Percentiles rank a stretch among this genome's conserved stretches.
phyloP scores from a whole-genome alignment of 1,140 invertebrate species.

The Drosophila eugracilis region DNA sequence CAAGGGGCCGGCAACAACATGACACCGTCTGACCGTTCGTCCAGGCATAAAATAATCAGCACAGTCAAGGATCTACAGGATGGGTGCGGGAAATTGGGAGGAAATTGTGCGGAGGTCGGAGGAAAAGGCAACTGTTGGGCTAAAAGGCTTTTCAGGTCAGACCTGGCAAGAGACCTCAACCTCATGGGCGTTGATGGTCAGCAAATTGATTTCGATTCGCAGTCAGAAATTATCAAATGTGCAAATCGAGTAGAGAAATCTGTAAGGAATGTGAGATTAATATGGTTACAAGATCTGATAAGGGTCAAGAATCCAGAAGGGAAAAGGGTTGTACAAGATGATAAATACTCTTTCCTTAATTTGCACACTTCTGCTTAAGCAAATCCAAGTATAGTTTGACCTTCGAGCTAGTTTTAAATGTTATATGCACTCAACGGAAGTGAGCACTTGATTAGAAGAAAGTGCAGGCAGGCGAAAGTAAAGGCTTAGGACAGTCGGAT shows the following conservation, averaged over 20 bases:
- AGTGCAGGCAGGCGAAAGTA: slow-evolving; percentile 45
- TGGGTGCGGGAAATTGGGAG: slow-evolving; percentile 10
- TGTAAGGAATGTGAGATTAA: slow-evolving; percentile 11
- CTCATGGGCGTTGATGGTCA: slow-evolving; percentile 32
- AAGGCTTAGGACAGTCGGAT: slow-evolving; percentile 18
- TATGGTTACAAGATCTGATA: slow-evolving; percentile 4
- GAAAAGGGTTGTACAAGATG: too few species aligned
- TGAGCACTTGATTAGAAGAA: slow-evolving; percentile 42
- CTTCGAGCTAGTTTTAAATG: slow-evolving; percentile 21
- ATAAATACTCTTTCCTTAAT: neutral
- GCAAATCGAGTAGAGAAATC: slow-evolving; percentile 41
- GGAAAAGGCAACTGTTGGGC: slow-evolving; percentile 71
- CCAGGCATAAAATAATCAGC: slow-evolving; percentile 79
- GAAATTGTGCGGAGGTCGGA: slow-evolving; percentile 7
- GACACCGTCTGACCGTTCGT: slow-evolving; percentile 53
- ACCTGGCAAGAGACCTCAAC: slow-evolving; percentile 29
- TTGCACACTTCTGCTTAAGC: too few species aligned
- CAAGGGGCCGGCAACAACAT: slow-evolving; percentile 61
- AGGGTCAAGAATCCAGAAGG: too few species aligned
- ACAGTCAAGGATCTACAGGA: slow-evolving; percentile 27
- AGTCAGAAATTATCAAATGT: slow-evolving; percentile 52
- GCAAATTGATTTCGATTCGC: slow-evolving; percentile 72
- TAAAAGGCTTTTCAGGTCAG: slow-evolving; percentile 77
- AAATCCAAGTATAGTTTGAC: slow-evolving; percentile 1
- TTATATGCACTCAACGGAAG: slow-evolving; percentile 28